Evolutionary conservation across 2,888 invertebrate species (phyloP).

Genomic region (Globia sparganii): DNA sequence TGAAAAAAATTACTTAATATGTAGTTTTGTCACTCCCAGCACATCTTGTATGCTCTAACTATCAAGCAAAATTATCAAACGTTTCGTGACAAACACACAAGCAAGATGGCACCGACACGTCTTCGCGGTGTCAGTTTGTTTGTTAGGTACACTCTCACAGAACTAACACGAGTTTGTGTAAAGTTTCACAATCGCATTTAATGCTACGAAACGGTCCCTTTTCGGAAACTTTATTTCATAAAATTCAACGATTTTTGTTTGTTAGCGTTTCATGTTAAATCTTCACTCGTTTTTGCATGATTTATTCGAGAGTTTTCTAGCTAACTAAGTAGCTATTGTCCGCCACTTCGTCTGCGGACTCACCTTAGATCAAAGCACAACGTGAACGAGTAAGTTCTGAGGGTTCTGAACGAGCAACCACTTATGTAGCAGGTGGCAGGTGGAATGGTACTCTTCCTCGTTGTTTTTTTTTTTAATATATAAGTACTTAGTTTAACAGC

Average conservation of each 20-base stretch:
- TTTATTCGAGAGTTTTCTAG: background rate
- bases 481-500: no score
- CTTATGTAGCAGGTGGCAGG: background rate
- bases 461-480: background rate
- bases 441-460: background rate
- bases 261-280: background rate
- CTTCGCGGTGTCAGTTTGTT: background rate
- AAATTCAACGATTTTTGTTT: background rate
- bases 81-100: background rate
- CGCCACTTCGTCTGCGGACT: background rate
- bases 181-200: background rate
- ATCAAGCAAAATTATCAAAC: background rate
- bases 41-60: background rate
- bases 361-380: background rate
- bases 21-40: background rate
- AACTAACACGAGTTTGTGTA: constrained; percentile 15
- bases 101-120: constrained; percentile 9
- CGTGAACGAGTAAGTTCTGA: background rate
- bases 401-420: background rate
- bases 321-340: background rate
- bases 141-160: background rate
- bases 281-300: background rate
- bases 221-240: background rate
- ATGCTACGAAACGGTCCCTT: background rate
- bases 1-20: no score